phyloP scores from a whole-genome alignment of 2,888 invertebrate species.

The Drosophila nr. perissopoda region DNA sequence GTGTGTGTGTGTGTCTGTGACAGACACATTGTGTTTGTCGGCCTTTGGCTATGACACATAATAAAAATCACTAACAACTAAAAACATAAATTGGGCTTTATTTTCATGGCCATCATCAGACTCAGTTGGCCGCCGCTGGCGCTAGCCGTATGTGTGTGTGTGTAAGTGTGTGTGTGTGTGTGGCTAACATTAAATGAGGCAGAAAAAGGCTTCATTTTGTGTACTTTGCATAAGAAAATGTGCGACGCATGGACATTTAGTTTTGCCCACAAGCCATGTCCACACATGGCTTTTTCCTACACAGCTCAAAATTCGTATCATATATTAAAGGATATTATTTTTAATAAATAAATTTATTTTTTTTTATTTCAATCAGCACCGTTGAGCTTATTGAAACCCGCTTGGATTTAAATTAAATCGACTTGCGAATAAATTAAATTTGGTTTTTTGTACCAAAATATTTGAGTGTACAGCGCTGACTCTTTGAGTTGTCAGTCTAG shows the following conservation, averaged over 20 bases:
- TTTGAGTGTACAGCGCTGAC: neutral
- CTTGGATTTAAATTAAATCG: neutral
- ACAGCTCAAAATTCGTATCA: neutral
- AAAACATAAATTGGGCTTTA: constrained; percentile 79
- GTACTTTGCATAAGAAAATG: constrained; percentile 74
- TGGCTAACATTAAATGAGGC: constrained; percentile 57
- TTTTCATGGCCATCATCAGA: constrained; percentile 69
- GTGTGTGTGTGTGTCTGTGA: constrained; percentile 3
- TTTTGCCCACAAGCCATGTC: neutral
- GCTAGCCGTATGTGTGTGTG: constrained; percentile 12
- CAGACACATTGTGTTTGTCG: constrained; percentile 33
- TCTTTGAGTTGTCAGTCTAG: neutral
- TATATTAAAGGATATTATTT: neutral
- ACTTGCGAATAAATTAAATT: neutral
- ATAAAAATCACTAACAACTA: constrained; percentile 80
- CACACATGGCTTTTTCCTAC: neutral
- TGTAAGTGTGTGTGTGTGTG: constrained; percentile 18
- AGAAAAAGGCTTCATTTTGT: constrained; percentile 66
- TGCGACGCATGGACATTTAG: constrained; percentile 22
- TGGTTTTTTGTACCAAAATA: neutral
- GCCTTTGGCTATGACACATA: constrained; percentile 75
- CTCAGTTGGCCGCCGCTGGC: constrained; percentile 12
- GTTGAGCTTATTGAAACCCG: neutral
- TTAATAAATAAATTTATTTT: neutral
- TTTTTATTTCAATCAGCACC: neutral